Evolutionary conservation across 2,888 invertebrate genomes (phyloP).

Genomic region (Noctua pronuba): DNA sequence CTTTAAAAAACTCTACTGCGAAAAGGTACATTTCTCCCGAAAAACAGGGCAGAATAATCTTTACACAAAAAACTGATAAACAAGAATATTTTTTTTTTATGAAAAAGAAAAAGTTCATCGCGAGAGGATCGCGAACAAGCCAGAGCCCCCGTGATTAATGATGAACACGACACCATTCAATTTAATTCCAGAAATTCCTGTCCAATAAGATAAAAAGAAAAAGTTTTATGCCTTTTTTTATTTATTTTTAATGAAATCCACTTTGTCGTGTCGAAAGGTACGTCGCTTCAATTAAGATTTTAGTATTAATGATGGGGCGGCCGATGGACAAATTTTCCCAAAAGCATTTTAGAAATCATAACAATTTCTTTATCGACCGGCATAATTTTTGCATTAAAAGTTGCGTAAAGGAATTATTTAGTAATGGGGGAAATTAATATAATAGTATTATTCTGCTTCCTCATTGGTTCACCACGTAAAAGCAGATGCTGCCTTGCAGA

Average conservation of each 20-base stretch:
- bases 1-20: neutral
- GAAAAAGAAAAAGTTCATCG: conserved; percentile 75
- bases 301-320: conserved; percentile 57
- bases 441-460: neutral
- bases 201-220: conserved; percentile 77
- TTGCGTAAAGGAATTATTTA: conserved; percentile 10
- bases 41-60: conserved; percentile 40
- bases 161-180: conserved; percentile 82
- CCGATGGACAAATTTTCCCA: conserved; percentile 20
- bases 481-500: neutral
- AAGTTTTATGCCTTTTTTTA: conserved; percentile 70
- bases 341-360: conserved; percentile 53
- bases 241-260: conserved; percentile 69
- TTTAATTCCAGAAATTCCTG: conserved; percentile 80
- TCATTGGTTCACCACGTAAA: neutral
- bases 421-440: conserved; percentile 16
- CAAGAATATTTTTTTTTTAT: conserved; percentile 66
- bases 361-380: conserved; percentile 22
- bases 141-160: conserved; percentile 82
- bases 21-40: conserved; percentile 1
- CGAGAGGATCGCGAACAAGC: conserved; percentile 73
- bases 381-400: conserved; percentile 32
- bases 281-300: conserved; percentile 65
- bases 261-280: conserved; percentile 63
- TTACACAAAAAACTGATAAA: conserved; percentile 59